Conservation (phyloP, 2,888 invertebrate genomes). For the Beris morrisii region DNA sequence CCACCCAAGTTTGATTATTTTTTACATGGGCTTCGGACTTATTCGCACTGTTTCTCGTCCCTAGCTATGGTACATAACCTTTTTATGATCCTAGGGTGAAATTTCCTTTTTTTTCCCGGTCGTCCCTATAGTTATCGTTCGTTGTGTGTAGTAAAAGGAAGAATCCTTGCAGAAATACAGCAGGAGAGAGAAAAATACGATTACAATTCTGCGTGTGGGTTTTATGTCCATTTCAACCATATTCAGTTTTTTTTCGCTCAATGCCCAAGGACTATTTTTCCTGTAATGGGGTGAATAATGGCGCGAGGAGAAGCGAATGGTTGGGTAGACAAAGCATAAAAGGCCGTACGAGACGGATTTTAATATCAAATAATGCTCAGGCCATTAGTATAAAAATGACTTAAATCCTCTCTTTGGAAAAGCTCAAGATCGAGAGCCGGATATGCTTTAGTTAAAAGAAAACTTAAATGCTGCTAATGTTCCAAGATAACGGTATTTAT, state of each 20-base stretch:
- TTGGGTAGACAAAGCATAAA: neutral
- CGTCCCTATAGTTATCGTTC: neutral
- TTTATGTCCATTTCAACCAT: constrained; percentile 29
- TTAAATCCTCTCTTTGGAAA: constrained; percentile 9
- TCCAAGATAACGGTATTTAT: no score
- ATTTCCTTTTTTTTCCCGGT: constrained; percentile 26
- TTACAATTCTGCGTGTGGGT: constrained; percentile 32
- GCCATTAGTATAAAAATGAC: constrained; percentile 27
- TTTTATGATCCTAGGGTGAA: constrained; percentile 31
- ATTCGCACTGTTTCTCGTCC: constrained; percentile 4
- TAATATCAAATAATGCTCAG: constrained; percentile 30
- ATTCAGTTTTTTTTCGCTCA: constrained; percentile 16
- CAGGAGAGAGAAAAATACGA: constrained; percentile 29
- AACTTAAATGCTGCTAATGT: no score
- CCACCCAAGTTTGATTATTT: constrained; percentile 23
- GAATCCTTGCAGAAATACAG: constrained; percentile 30
- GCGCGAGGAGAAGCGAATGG: constrained; percentile 5
- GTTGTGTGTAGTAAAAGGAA: constrained; percentile 17
- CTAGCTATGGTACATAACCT: constrained; percentile 31
- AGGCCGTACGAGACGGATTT: constrained; percentile 22
- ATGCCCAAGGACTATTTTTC: constrained; percentile 14
- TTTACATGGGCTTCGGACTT: constrained; percentile 18
- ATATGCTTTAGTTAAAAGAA: no score
- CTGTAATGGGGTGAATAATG: constrained; percentile 31
- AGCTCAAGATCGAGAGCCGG: no score